Conservation (phyloP, 2,888 invertebrate genomes). For the Epinotia ramella region DNA sequence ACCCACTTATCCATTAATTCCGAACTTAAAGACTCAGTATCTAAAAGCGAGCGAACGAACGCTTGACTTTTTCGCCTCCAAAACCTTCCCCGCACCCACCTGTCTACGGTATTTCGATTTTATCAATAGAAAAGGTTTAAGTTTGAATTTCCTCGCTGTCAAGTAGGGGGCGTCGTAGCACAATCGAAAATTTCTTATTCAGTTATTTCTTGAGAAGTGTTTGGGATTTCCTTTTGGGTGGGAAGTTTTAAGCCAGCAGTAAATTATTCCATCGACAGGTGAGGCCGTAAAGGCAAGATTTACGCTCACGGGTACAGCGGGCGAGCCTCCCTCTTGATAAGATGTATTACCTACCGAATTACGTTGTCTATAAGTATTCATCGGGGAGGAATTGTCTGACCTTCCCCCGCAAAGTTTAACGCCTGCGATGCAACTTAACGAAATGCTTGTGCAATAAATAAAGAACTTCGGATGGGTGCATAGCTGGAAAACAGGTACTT, state of each 20-base stretch:
- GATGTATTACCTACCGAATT: conserved; percentile 79
- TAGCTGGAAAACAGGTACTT: conserved; percentile 40
- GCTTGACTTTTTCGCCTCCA: conserved; percentile 10
- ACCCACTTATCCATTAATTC: conserved; percentile 28
- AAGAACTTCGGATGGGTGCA: conserved; percentile 38
- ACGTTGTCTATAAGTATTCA: conserved; percentile 75
- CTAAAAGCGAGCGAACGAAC: conserved; percentile 11
- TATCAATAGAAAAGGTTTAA: conserved; percentile 71
- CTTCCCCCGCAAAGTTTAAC: conserved; percentile 38
- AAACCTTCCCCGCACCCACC: conserved; percentile 38
- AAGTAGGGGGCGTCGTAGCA: conserved; percentile 62
- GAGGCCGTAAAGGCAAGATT: conserved; percentile 84
- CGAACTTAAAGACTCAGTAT: conserved; percentile 24
- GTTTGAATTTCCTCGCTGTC: conserved; percentile 71
- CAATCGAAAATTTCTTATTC: conserved; percentile 81
- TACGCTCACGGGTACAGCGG: conserved; percentile 78
- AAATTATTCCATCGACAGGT: conserved; percentile 85
- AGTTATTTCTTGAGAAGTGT: conserved; percentile 83
- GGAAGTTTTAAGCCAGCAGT: conserved; percentile 83
- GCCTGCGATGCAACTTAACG: conserved; percentile 35
- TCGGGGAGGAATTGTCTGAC: conserved; percentile 65
- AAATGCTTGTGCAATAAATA: conserved; percentile 41
- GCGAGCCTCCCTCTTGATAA: conserved; percentile 77
- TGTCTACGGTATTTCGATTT: conserved; percentile 66
- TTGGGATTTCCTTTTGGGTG: conserved; percentile 78